Evolutionary conservation across 2,888 invertebrate genomes (phyloP), one percentile per base, ranked within the genome.

Genomic region (Tolmerus cingulatus): DNA sequence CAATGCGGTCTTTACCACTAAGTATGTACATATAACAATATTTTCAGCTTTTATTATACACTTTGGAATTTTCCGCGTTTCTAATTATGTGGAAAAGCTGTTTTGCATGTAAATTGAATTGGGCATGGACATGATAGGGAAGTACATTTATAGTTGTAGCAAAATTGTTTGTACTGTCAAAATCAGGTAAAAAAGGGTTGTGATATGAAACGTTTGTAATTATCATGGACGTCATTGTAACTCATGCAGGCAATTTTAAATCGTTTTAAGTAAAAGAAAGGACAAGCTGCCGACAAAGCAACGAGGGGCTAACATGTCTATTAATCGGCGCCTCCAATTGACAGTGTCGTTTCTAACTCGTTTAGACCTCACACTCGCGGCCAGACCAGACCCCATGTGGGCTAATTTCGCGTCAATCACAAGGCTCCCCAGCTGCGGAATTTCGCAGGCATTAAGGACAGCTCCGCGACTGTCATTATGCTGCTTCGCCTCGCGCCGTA

Each of bases 241-340:
- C 40, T 40, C 40, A 40, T 40, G 0, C 40, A 40, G 40, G 23
- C 66, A 66, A 78, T 78, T n/a, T 43, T 43, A 78, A 78, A 78
- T 43, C 23, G 78, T 40, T 78, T 66, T 78, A 78, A 78, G 78
- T 40, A 43, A 19, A 19, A 23, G 19, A 78, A 37, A 40, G 43
- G 43, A 43, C 7, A 78, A 78, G 23, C 37, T 27, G 40, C 78
- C 78, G 78, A n/a, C 78, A 78, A 78, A 78, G 23, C 12, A 7
- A 23, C 23, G 9, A 34, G n/a, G 78, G 78, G 43, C 77, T 40
- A 77, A 77, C 77, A 77, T 23, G 78, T 46, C 78, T 78, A 78
- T 78, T 40, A 78, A 78, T 78, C 46, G 78, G 43, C 78, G 78
- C 78, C 78, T 78, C 43, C 78, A 78, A 78, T 78, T 78, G 78